Evolutionary conservation across 2,113 vertebrate species (phyloP).

Genomic region (Mobula birostris): DNA sequence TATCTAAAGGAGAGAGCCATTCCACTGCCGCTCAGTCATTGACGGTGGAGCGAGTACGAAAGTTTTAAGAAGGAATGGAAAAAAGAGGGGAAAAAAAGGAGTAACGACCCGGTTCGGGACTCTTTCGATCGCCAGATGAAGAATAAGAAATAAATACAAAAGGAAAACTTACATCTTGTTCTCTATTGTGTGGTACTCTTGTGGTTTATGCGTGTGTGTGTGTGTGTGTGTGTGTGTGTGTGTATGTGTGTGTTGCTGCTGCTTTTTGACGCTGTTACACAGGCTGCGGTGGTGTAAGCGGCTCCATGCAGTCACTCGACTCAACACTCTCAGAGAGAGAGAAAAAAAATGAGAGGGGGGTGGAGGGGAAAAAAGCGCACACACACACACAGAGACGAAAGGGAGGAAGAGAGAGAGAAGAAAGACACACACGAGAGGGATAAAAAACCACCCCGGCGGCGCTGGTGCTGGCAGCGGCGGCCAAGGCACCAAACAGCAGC

Average conservation of each 20-base stretch:
- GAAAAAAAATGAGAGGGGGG: too few relatives aligned
- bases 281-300: constrained; percentile 2
- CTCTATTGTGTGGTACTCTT: neutral
- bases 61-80: constrained; percentile 75
- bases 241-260: neutral
- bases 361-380: neutral
- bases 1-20: constrained; percentile 85
- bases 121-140: neutral
- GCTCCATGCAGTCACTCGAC: constrained; percentile 24
- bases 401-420: neutral
- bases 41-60: constrained; percentile 69
- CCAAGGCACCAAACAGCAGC: neutral
- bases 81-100: constrained; percentile 52
- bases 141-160: neutral
- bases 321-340: neutral
- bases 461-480: neutral
- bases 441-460: neutral
- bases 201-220: too few relatives aligned
- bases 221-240: neutral
- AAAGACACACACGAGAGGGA: neutral
- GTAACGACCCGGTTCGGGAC: constrained; percentile 50
- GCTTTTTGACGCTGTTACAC: neutral
- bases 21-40: constrained; percentile 95
- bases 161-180: constrained; percentile 26
- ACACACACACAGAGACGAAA: neutral